These are phyloP conservation scores for Cryptus viduatorius DNA, from an alignment of 2,888 invertebrate species.

Conservation along the genomic window DNA sequence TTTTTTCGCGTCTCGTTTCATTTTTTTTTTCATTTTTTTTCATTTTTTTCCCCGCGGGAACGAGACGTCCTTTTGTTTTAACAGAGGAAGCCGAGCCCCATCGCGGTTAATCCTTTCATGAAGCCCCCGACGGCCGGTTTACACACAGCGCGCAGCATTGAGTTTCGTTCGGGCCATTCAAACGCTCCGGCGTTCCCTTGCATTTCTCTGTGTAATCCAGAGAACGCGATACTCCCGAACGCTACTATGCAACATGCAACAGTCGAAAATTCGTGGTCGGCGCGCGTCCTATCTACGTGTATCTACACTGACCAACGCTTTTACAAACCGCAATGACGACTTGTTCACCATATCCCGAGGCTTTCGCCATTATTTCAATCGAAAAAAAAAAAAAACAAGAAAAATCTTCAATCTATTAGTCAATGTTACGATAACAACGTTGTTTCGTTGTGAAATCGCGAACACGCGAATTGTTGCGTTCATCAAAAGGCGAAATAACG, in stretches of 20 bases:
- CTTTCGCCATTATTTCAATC: neutral
- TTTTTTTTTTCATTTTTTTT: constrained; percentile 18
- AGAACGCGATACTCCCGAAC: constrained; percentile 27
- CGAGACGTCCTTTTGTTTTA: constrained; percentile 47
- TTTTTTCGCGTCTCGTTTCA: constrained; percentile 8
- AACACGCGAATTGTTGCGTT: neutral
- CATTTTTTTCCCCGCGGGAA: constrained; percentile 16
- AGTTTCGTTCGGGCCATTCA: neutral
- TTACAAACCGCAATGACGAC: constrained; percentile 19
- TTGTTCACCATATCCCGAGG: constrained; percentile 15
- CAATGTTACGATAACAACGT: neutral
- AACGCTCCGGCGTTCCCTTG: constrained; percentile 1
- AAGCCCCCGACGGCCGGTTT: constrained; percentile 10
- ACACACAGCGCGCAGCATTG: neutral
- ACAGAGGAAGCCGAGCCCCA: constrained; percentile 51
- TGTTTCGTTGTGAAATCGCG: neutral
- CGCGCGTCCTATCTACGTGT: neutral
- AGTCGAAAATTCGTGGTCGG: constrained; percentile 25
- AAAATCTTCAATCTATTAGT: neutral
- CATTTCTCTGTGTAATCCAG: constrained; percentile 35
- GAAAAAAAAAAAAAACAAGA: constrained; percentile 33
- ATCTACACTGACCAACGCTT: neutral
- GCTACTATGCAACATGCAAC: neutral
- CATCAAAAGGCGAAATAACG: neutral
- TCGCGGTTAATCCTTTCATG: constrained; percentile 61